Conservation (phyloP, 2,113 vertebrate species). For the Ophthalmolycus amberensis region DNA sequence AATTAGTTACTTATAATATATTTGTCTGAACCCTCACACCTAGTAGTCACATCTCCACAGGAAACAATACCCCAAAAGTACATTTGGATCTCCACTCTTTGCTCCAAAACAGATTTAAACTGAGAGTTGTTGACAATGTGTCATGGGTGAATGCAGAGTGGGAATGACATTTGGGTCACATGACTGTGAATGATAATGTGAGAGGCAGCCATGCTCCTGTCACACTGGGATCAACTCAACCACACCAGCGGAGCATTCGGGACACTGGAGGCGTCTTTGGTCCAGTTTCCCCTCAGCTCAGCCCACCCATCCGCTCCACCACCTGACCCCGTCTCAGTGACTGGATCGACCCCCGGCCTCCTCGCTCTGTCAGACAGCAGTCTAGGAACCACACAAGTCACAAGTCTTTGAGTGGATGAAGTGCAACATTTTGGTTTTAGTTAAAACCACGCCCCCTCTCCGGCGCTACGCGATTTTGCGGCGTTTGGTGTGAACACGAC, state of each 20-base stretch:
- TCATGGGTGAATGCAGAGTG: conserved; percentile 19
- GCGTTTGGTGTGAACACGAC: too few relatives aligned
- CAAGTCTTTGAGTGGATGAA: neutral
- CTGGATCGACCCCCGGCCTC: conserved; percentile 37
- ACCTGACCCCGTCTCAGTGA: conserved; percentile 46
- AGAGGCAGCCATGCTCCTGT: conserved; percentile 71
- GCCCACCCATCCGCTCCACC: conserved; percentile 2
- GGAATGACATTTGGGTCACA: conserved; percentile 52
- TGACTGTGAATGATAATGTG: conserved; percentile 71
- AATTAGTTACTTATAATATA: neutral
- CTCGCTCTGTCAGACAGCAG: conserved; percentile 36
- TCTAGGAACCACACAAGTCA: conserved; percentile 14
- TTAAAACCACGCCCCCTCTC: too few relatives aligned
- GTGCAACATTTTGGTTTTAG: too few relatives aligned
- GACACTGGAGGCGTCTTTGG: conserved; percentile 46
- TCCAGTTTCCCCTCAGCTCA: conserved; percentile 27
- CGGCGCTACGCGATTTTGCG: too few relatives aligned
- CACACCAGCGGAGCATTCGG: conserved; percentile 58
- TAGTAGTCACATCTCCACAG: neutral
- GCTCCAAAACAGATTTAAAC: conserved; percentile 22
- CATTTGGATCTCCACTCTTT: neutral
- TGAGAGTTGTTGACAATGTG: conserved; percentile 48
- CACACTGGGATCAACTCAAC: conserved; percentile 58
- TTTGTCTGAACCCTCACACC: neutral
- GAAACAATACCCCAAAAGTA: neutral